Percentiles rank a stretch among this genome's conserved stretches.
phyloP scores from a whole-genome alignment of 2,888 invertebrate genomes.

The Lasioglossum malachurum region DNA sequence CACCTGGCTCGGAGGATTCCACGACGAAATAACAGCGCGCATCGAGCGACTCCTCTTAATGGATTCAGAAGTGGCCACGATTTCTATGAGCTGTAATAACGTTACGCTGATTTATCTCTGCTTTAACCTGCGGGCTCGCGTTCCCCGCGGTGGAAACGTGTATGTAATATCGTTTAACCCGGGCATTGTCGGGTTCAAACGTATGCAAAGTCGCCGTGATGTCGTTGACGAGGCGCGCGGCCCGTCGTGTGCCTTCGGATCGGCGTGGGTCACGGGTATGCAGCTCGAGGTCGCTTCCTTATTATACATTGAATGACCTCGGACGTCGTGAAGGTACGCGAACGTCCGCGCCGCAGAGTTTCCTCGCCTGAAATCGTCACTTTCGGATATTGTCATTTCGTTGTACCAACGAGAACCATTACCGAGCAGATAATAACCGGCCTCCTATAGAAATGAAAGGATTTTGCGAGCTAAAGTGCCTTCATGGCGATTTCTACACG shows the following conservation, averaged over 20 bases:
- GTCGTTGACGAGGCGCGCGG: constrained; percentile 70
- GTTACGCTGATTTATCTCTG: constrained; percentile 80
- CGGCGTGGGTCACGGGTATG: constrained; percentile 65
- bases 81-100: constrained; percentile 80
- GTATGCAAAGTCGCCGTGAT: constrained; percentile 81
- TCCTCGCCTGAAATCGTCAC: constrained; percentile 22
- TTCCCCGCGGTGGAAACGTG: constrained; percentile 66
- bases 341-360: constrained; percentile 26
- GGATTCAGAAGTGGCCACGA: constrained; percentile 79
- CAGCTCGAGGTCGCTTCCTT: constrained; percentile 73
- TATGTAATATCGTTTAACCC: constrained; percentile 81
- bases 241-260: constrained; percentile 63
- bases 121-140: constrained; percentile 75
- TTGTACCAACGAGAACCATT: constrained; percentile 4
- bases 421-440: not conserved
- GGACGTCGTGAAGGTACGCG: constrained; percentile 26
- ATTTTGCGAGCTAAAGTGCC: not conserved
- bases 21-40: constrained; percentile 60
- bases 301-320: constrained; percentile 67
- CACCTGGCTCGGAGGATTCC: constrained; percentile 59
- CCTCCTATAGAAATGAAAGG: not conserved
- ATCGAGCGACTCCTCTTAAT: constrained; percentile 67
- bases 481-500: not conserved
- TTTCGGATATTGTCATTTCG: constrained; percentile 21
- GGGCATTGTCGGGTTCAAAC: constrained; percentile 80